These are phyloP conservation scores for Petroica traversi DNA, from an alignment of 2,113 vertebrate genomes.

Conservation along the genomic window DNA sequence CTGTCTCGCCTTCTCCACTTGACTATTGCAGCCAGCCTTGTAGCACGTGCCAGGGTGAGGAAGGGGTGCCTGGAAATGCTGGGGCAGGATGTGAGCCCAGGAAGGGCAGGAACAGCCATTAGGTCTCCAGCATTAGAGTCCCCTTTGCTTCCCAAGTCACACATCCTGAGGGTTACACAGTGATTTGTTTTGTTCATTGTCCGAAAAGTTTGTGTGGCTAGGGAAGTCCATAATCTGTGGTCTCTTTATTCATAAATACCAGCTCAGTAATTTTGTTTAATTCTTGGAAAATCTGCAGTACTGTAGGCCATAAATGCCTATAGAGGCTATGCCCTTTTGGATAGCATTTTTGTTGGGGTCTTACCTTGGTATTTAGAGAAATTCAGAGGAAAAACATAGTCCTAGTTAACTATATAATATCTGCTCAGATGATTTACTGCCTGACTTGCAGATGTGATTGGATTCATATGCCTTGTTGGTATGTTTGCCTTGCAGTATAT, in stretches of 20 bases:
- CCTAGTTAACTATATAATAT: background rate
- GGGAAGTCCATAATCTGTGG: background rate
- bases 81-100: background rate
- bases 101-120: background rate
- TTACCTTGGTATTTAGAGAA: background rate
- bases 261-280: background rate
- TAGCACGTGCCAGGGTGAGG: fast-evolving
- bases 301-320: background rate
- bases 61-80: background rate
- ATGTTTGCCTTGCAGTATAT: background rate
- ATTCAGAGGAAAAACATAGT: background rate
- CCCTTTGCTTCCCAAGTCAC: background rate
- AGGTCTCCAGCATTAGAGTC: background rate
- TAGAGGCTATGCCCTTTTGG: background rate
- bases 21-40: background rate
- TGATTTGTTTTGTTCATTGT: background rate
- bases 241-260: background rate
- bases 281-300: background rate
- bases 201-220: background rate
- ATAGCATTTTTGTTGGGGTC: background rate
- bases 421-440: background rate
- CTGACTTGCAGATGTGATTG: background rate
- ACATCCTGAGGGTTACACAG: background rate
- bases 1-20: background rate
- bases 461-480: background rate